Evolutionary conservation across 2,888 invertebrate species (phyloP).

Genomic region (Melieria omissa): DNA sequence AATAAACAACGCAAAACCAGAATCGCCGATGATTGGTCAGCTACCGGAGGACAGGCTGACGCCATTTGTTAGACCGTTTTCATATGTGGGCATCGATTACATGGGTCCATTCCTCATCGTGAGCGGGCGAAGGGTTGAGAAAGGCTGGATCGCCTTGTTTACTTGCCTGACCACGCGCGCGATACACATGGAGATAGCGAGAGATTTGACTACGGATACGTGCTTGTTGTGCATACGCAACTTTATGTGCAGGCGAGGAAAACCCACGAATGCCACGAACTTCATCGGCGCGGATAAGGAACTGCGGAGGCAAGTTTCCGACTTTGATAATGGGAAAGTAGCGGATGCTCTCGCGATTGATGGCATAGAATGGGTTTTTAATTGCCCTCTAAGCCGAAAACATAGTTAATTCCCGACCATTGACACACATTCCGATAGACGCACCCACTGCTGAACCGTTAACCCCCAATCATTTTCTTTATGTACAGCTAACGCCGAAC

Average conservation of each 20-base stretch:
- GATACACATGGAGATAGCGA: constrained; percentile 36
- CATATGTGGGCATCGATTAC: constrained; percentile 27
- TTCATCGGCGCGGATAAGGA: constrained; percentile 30
- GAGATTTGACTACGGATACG: constrained; percentile 41
- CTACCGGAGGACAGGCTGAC: constrained; percentile 1
- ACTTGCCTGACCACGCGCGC: constrained; percentile 36
- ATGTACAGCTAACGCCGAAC: constrained; percentile 30
- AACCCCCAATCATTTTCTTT: constrained; percentile 40
- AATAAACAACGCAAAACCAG: background rate
- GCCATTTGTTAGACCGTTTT: constrained; percentile 2
- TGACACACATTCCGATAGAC: constrained; percentile 33
- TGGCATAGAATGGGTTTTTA: constrained; percentile 43
- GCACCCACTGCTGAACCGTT: constrained; percentile 33
- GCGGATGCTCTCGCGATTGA: constrained; percentile 23
- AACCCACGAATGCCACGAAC: constrained; percentile 35
- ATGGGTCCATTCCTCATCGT: constrained; percentile 40
- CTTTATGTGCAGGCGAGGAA: constrained; percentile 39
- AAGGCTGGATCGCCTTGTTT: constrained; percentile 35
- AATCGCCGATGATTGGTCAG: background rate
- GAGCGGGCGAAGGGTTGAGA: constrained; percentile 27
- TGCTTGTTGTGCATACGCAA: constrained; percentile 43
- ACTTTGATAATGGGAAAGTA: constrained; percentile 24
- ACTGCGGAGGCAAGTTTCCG: constrained; percentile 18
- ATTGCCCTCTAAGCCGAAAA: constrained; percentile 37
- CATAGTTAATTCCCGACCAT: constrained; percentile 36